Evolutionary conservation across 2,888 invertebrate species (phyloP), one percentile per base, ranked within the genome.

Genomic region (Acleris literana): DNA sequence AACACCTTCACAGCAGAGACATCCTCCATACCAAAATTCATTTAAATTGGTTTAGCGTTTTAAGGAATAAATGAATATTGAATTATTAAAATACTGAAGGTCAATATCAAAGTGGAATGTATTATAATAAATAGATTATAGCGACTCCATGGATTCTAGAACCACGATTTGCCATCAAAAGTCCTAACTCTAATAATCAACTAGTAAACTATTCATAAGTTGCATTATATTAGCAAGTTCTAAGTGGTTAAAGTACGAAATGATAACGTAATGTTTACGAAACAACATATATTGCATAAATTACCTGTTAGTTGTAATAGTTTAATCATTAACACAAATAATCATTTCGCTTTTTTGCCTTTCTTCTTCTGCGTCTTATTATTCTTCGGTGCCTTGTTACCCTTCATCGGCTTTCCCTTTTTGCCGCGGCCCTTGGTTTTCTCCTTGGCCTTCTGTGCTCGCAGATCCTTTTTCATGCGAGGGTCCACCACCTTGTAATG

Each of bases 401-500:
- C 64, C 72, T 80, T 80, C 62, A 75, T 77, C 58, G 76, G 72
- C 63, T 80, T 82, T 48, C 77, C 83, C 68, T 88, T 91, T 72
- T 91, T 93, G 48, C 88, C 85, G 68, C 92, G 91, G 55, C 90
- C 92, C 77, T 85, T 94, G 44, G 93, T 94, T 86, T 94, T 94
- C 81, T 94, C 94, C 79, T 93, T 94, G 17, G 93, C 89, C 82
- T 95, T 95, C 73, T 94, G 90, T 0, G 96, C 95, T 69, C 96
- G 93, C 78, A 96, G 90, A 84, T 99, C 99, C 87, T 99, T 99
- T 89, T 99, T 99, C 96, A 99, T 96, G 73, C 99, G 93, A 1
- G 96, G 95, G 94, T 99, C 99, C 5, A 99, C 99, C n/a, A 99
- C 96, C 85, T 96, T 97, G 87, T 96, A 99, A 43, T 94, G 96